These are phyloP conservation scores for Ctenodactylus gundi DNA, from an alignment of 2,113 vertebrate genomes.

Conservation along the genomic window DNA sequence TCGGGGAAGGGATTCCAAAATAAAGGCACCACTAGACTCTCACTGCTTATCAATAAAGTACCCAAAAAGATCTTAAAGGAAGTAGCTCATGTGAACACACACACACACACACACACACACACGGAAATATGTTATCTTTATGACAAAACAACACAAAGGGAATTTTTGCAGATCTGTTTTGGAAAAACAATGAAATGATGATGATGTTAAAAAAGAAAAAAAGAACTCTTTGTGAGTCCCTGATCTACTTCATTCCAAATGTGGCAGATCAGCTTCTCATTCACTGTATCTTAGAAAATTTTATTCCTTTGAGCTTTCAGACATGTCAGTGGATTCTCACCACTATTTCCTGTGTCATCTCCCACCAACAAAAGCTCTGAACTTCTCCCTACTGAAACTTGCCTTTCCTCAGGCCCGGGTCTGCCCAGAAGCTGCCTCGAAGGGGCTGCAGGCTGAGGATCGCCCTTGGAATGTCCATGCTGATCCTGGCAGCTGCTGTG, in stretches of 20 bases:
- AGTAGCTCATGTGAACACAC: not conserved
- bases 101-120: not conserved
- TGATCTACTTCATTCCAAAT: not conserved
- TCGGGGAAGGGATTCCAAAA: not conserved
- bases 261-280: not conserved
- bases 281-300: not conserved
- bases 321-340: not conserved
- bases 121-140: not conserved
- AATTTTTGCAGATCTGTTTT: not conserved
- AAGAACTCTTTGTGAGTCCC: not conserved
- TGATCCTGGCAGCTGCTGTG: constrained; percentile 33
- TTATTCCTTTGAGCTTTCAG: not conserved
- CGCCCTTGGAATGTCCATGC: constrained; percentile 48
- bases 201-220: not conserved
- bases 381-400: not conserved
- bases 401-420: not conserved
- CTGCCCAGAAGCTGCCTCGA: not conserved
- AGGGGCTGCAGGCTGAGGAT: constrained; percentile 16
- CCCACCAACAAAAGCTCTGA: too few relatives aligned
- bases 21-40: not conserved
- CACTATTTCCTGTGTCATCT: too few relatives aligned
- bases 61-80: not conserved
- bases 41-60: not conserved
- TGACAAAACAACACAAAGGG: not conserved
- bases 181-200: not conserved